Conservation (phyloP, 2,888 invertebrate genomes). For the Pachliopta kotzebuea region DNA sequence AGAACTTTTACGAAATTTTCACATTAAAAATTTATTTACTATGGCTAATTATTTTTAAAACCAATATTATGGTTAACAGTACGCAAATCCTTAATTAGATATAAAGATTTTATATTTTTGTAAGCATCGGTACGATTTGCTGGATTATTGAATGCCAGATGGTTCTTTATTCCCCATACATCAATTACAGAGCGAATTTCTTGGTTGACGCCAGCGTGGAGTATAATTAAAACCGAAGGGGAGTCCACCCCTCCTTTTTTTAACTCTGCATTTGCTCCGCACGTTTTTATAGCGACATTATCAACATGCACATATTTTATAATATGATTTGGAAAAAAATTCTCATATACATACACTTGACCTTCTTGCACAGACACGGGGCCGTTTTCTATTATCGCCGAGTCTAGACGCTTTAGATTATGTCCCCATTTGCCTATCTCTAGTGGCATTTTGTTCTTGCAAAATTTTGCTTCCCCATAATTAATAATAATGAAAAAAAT, state of each 20-base stretch:
- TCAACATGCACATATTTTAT: conserved; percentile 66
- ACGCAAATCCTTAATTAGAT: conserved; percentile 47
- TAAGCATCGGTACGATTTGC: conserved; percentile 28
- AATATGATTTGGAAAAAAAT: conserved; percentile 55
- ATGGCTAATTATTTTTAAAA: conserved; percentile 27
- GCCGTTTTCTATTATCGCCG: conserved; percentile 58
- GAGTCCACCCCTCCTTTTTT: conserved; percentile 55
- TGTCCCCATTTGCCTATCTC: conserved; percentile 58
- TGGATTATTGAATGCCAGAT: conserved; percentile 18
- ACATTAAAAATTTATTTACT: neutral
- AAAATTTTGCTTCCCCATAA: conserved; percentile 43
- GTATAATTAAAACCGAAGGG: conserved; percentile 55
- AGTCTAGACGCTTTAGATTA: conserved; percentile 54
- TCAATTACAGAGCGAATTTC: conserved; percentile 67
- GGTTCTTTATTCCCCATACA: conserved; percentile 57
- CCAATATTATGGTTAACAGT: conserved; percentile 54
- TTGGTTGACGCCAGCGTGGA: conserved; percentile 54
- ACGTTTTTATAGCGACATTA: conserved; percentile 59
- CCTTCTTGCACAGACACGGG: conserved; percentile 58
- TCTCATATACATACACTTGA: conserved; percentile 66
- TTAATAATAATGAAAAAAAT: conserved; percentile 33
- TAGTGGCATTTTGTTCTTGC: conserved; percentile 53
- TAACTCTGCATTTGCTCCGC: conserved; percentile 58
- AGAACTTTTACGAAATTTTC: neutral
- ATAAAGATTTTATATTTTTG: conserved; percentile 46